Base-by-base conservation (phyloP, 1,140 invertebrate species). In the Kradibia gibbosae region DNA sequence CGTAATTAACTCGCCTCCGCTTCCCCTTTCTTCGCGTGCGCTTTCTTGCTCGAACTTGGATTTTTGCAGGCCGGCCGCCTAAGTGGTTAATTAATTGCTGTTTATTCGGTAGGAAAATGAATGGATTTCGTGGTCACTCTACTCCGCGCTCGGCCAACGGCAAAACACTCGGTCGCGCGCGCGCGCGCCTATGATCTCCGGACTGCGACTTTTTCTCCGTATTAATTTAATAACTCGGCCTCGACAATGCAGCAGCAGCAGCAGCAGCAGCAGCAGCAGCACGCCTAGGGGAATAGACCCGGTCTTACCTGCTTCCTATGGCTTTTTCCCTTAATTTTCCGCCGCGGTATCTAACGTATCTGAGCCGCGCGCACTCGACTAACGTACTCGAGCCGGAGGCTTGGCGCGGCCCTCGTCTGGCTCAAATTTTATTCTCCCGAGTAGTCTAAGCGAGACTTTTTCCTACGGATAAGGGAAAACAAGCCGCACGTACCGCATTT, bases 51-150 rank as follows among this genome's bases (percentile, higher is more conserved):
- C 17, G 42, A 2, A 11, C 67, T 50, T 3, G 22, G n/a, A 20
- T 39, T 55, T 73, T 53, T 55, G 67, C 77, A 31, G 65, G 48
- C 62, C 48, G 7, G 20, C 20, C 0, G 45, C 76, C 34, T 73
- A 80, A 80, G 70, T 73, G 55, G 67, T 60, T 80, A 80, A 80
- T 80, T 80, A 80, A 80, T 80, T 72, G 78, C 36, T 22, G 78
- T 57, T 57, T 53, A 50, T 71, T 78, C 28, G 72, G 48, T 45
- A 78, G 55, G 57, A 65, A 77, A 77, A 77, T 77, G 31, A 28
- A 36, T 20, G 31, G 57, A 70, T 62, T 62, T 57, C 76, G 65
- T 45, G 34, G 45, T 45, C 22, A 1, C 34, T 25, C 36, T 31
- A 22, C 20, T 5, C 4, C 62, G 60, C 8, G 17, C 55, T 60